Evolutionary conservation across 2,888 invertebrate species (phyloP), one percentile per base, ranked within the genome.

Genomic region (Meteorus cinctellus): DNA sequence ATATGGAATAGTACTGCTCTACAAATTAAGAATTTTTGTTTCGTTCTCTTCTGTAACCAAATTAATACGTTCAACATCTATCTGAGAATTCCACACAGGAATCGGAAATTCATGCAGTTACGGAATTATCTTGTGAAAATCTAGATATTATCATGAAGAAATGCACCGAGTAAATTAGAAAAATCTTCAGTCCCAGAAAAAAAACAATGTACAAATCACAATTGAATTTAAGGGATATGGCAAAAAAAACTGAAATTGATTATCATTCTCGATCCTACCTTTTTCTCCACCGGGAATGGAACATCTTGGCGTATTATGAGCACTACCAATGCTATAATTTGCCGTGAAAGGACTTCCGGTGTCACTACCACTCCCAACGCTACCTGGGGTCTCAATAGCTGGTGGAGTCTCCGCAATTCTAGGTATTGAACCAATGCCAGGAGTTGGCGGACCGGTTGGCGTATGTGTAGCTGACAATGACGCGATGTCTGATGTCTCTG

Each of bases 291-390:
- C 89, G 14, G 89, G 88, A 80, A 89, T 88, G 19, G 89, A 89
- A 77, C 87, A 87, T 69, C 89, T 84, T 24, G 87, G 87, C 19
- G 82, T 77, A 48, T 85, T 86, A 74, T 85, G 87, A 65, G 82
- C 78, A 81, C 84, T 83, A 75, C 85, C 86, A 72, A 83, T 72
- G 84, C 88, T 87, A 86, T 89, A 87, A 85, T 91, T 84, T 82
- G 90, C 84, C 84, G 91, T 77, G 87, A 91, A 85, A 83, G 91
- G 86, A 87, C 91, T 89, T 88, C 90, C 85, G 83, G 87, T 82
- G 86, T 90, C 90, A 85, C 90, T 87, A 87, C 89, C 81, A 89
- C 89, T 87, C 82, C 89, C 83, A 76, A 88, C 85, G 86, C 88
- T 88, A 1, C 86, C 86, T 4, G 88, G 88, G n/a, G 89, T 86